Percentiles rank a stretch among this genome's conserved stretches.
These are phyloP conservation scores for Brachypterus glaber DNA, from an alignment of 2,888 invertebrate species.

Conservation along the genomic window DNA sequence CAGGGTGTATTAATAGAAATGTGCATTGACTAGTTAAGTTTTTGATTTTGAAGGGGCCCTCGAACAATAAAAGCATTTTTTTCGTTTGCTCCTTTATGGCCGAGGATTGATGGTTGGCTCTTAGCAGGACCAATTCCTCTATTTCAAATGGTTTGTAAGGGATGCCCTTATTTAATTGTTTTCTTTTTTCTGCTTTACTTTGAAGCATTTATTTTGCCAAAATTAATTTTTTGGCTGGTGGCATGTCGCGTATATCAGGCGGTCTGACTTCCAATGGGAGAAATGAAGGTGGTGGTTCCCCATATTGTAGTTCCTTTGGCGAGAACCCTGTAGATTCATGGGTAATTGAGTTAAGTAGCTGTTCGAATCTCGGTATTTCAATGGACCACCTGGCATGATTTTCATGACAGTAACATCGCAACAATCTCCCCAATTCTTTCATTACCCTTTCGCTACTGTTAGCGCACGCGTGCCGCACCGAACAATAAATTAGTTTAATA, in stretches of 20 bases:
- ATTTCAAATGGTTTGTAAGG: background rate
- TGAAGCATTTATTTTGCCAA: conserved; percentile 1
- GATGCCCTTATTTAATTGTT: background rate
- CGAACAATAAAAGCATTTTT: background rate
- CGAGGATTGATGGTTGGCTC: conserved; percentile 1
- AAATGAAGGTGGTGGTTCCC: background rate
- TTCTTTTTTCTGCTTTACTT: conserved; percentile 1
- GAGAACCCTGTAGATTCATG: conserved; percentile 6
- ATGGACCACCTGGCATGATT: background rate
- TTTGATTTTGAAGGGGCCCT: background rate
- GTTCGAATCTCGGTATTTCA: background rate
- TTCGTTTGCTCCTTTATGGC: background rate
- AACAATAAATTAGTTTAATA: background rate
- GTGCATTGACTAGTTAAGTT: background rate
- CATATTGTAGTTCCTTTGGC: conserved; percentile 1
- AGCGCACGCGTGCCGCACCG: background rate
- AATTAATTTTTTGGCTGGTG: background rate
- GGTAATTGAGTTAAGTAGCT: conserved; percentile 1
- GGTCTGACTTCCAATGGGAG: background rate
- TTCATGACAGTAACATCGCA: no score
- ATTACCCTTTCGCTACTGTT: background rate
- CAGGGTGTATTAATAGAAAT: background rate
- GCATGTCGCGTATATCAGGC: background rate
- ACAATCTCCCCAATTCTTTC: background rate
- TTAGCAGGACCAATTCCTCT: conserved; percentile 1